Evolutionary conservation across 2,113 vertebrate genomes (phyloP), one percentile per base, ranked within the genome.

Genomic region (Rhinichthys klamathensis): DNA sequence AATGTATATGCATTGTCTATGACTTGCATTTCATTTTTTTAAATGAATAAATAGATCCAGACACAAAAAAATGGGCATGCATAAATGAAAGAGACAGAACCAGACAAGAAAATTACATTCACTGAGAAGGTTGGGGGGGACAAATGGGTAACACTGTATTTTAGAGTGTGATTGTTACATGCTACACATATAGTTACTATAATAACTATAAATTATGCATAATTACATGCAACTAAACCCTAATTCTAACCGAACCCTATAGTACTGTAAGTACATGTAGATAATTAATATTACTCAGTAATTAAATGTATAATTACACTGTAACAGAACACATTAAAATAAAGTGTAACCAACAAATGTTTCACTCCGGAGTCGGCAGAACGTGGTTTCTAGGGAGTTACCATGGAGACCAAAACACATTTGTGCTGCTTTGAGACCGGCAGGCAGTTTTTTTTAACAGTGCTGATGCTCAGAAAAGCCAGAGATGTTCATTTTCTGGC

Each of bases 381-480:
- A 81, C 56, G 56, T 80, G 77, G 78, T 84, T 87, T 84, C 83
- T 60, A 80, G 69, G 54, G 79, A 70, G 79, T 88, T 78, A 67
- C 83, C 79, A 83, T 83, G 67, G 84, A 86, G 87, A 83, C 84
- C 21, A 35, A 65, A 73, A 69, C 76, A 72, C 18, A 70, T 80
- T n/a, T 49, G 77, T 35, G 56, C 5, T 18, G n/a, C 54, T 46
- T 23, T 32, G 84, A 85, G 51, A 80, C 10, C n/a, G 9, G 49
- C 6, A 79, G 46, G 51, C 65, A 72, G 12, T 79, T 75, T 81
- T 74, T 65, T 74, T 5, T 11, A 81, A 61, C 56, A 44, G 56
- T 32, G 61, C 80, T 72, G 41, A 72, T 23, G 3, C 32, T 70
- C 30, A 72, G 56, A 82, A 82, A 25, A 54, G 30, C 7, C 15